Base-by-base conservation (phyloP, 2,113 vertebrate genomes). In the Lynx canadensis region DNA sequence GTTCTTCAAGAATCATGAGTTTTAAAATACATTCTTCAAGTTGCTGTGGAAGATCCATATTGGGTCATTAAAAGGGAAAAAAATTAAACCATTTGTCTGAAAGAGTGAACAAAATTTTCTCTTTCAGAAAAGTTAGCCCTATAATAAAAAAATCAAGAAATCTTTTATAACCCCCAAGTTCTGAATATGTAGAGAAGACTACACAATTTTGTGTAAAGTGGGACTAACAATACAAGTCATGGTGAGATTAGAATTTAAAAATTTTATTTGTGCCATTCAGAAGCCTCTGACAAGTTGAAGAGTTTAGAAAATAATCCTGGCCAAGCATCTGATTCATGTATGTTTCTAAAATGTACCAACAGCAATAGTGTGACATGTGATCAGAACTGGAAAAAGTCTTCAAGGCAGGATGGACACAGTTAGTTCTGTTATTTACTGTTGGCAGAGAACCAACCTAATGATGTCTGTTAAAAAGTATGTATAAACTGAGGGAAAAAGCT, bases 1-100 rank as follows among this genome's bases (percentile, higher is more conserved):
- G 11, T 50, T 90, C 50, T 86, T 63, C 76, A 63, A 83, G 41
- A 87, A 74, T 48, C 38, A 81, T 23, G 33, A 65, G 55, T 76
- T 88, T 90, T 23, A 91, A 93, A 95, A 94, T 63, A 3, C 73
- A 45, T 84, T 94, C 23, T 92, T 84, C 68, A 85, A 50, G 23
- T 84, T 89, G 41, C 31, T 81, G 36, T 85, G 29, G 25, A 95
- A 38, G 55, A 69, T n/a, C 89, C 31, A 18, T 68, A 19, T 14
- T 89, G 45, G 45, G 55, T 50, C 71, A 69, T 80, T 84, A 80
- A 57, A 71, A 86, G 36, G 41, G 19, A 38, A 66, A 65, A 71
- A 65, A n/a, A 31, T 36, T 80, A 88, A 87, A 68, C 21, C 4
- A 11, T 65, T 50, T 80, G 5, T 57, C 5, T 71, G 33, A 89